phyloP scores from a whole-genome alignment of 2,113 vertebrate species.

The Tonatia bakeri region DNA sequence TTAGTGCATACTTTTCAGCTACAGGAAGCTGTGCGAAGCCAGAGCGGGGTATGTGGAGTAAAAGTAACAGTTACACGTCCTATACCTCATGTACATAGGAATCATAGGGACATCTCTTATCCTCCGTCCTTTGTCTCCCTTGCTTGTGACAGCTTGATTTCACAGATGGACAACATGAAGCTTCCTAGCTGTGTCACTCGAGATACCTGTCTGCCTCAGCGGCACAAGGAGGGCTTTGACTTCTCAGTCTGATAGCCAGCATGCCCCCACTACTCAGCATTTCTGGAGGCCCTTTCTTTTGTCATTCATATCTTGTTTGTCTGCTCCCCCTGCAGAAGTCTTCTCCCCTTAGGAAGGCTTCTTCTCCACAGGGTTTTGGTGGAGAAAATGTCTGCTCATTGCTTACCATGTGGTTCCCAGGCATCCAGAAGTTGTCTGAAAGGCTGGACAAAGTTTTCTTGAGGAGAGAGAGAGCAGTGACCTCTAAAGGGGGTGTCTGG shows the following conservation, averaged over 20 bases:
- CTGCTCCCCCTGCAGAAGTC: too few species aligned
- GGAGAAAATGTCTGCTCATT: neutral
- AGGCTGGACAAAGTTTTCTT: neutral
- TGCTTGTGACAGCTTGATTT: neutral
- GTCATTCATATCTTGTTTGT: neutral
- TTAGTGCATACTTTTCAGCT: neutral
- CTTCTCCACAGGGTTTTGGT: neutral
- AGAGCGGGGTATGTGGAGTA: rapidly evolving
- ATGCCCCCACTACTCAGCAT: rapidly evolving
- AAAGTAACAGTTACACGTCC: rapidly evolving
- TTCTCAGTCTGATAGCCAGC: neutral
- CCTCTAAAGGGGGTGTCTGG: rapidly evolving
- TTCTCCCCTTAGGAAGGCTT: neutral
- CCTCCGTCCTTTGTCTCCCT: neutral
- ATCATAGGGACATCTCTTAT: neutral
- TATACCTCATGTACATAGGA: neutral
- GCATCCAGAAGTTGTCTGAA: neutral
- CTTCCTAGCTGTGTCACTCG: neutral
- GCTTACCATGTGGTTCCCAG: too few species aligned
- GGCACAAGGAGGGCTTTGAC: neutral
- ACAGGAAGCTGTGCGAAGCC: neutral
- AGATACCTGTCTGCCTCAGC: neutral
- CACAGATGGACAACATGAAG: neutral
- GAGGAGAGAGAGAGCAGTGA: neutral
- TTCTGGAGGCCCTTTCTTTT: neutral